Evolutionary conservation across 2,888 invertebrate species (phyloP), one percentile per base, ranked within the genome.

Genomic region (Seira musarum): DNA sequence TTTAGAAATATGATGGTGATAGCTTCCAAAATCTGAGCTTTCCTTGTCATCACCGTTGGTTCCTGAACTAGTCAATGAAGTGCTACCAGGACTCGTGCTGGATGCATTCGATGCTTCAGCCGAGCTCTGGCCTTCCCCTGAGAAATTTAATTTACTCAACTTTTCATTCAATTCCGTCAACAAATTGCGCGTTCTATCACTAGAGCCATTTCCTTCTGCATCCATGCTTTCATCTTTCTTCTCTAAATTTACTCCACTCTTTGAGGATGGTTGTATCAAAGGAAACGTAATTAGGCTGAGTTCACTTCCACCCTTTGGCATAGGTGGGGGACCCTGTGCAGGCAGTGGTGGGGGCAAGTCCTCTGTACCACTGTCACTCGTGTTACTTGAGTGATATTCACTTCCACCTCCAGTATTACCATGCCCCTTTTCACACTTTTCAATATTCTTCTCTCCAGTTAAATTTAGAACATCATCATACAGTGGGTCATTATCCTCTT

Each of bases 391-490:
- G 57, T 72, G 79, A 35, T 79, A 79, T 35, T 78, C 77, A 61
- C 57, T 72, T 1, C 15, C 61, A 5, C 30, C 24, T 63, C 15
- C 22, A 22, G 17, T 25, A 8, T 19, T 22, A 3, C 13, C 24
- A 49, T 24, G 49, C 57, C 17, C 35, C 24, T 49, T 49, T 63
- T 63, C 30, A 30, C 30, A 30, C 63, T 76, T 63, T 53, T 61
- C 63, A 30, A 66, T 21, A 63, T 65, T 74, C 35, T 76, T 66
- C 15, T 40, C 35, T 53, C 40, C 66, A 5, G 74, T 66, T 0
- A 85, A 40, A 71, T 83, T 85, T 35, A 86, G 80, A 8, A 87
- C 85, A 68, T 87, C 87, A 61, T 87, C 87, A 53, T 87, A 87
- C 25, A 87, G 70, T 3, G 87, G 87, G 46, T 86, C 86, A 19